A percentile compares a stretch with the other conserved stretches of the same genome.
phyloP scores from a whole-genome alignment of 2,113 vertebrate species.

The Neolamprologus brichardi region DNA sequence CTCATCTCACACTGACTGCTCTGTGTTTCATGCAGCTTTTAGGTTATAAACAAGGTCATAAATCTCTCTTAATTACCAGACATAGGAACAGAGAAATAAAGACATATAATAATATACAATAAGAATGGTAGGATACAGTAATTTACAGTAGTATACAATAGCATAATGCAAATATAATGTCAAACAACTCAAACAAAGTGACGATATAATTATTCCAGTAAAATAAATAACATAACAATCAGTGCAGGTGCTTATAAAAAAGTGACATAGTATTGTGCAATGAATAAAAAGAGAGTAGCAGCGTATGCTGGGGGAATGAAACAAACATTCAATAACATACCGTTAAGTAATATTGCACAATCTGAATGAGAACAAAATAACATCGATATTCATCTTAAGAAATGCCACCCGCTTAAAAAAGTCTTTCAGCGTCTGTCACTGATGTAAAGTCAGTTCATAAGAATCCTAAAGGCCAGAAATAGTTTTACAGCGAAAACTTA shows the following conservation, averaged over 20 bases:
- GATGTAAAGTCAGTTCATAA: neutral
- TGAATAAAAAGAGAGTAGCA: neutral
- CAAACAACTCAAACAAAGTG: neutral
- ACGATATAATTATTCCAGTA: accelerated
- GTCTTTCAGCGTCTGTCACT: neutral
- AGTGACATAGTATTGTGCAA: neutral
- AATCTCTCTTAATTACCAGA: neutral
- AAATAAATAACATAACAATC: neutral
- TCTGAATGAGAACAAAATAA: neutral
- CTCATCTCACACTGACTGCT: neutral
- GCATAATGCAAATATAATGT: accelerated
- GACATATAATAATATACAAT: neutral
- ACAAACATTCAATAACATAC: neutral
- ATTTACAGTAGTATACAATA: neutral
- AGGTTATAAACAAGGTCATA: neutral
- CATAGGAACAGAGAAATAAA: neutral
- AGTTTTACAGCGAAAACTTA: neutral
- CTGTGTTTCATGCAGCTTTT: neutral
- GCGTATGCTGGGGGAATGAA: accelerated
- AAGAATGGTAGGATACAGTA: neutral
- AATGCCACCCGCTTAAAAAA: accelerated
- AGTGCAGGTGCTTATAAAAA: neutral
- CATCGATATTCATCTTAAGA: accelerated
- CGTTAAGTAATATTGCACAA: neutral
- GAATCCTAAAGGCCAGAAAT: neutral